These are phyloP conservation scores for Sclerodermus sp. DNA, from an alignment of 2,888 invertebrate genomes.

Conservation along the genomic window DNA sequence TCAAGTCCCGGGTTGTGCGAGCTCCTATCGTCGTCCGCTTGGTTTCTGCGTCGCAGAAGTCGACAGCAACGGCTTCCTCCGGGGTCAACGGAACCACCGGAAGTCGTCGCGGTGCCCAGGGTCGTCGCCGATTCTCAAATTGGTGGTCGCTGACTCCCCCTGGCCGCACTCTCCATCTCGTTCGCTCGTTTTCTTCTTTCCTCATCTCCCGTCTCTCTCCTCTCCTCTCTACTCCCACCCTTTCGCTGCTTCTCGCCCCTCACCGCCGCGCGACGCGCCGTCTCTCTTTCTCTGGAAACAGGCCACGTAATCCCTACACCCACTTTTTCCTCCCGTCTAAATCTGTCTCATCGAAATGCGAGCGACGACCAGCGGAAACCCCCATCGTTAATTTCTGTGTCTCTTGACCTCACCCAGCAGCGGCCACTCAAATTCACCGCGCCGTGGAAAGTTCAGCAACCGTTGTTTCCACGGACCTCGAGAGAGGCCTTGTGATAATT, in stretches of 20 bases:
- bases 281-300: constrained; percentile 29
- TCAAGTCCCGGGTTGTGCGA: too few species aligned
- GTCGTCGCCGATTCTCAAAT: constrained; percentile 38
- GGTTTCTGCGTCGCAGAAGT: constrained; percentile 16
- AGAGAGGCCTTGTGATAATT: too few species aligned
- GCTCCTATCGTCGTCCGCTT: constrained; percentile 16
- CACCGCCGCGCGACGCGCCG: constrained; percentile 17
- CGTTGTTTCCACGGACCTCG: too few species aligned
- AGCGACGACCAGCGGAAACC: constrained; percentile 32
- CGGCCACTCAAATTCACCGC: too few species aligned
- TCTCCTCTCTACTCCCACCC: constrained; percentile 6
- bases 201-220: constrained; percentile 9
- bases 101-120: constrained; percentile 45
- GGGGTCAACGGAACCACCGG: constrained; percentile 55
- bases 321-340: constrained; percentile 33
- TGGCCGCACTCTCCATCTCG: too few species aligned
- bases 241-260: constrained; percentile 1
- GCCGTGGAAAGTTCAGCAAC: too few species aligned
- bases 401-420: too few species aligned
- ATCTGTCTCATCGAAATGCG: constrained; percentile 37
- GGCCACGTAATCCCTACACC: constrained; percentile 35
- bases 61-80: constrained; percentile 12
- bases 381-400: constrained; percentile 29
- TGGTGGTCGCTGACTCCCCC: constrained; percentile 21
- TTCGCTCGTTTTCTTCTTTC: constrained; percentile 11